phyloP scores from a whole-genome alignment of 2,888 invertebrate species.

The Meta bourneti region DNA sequence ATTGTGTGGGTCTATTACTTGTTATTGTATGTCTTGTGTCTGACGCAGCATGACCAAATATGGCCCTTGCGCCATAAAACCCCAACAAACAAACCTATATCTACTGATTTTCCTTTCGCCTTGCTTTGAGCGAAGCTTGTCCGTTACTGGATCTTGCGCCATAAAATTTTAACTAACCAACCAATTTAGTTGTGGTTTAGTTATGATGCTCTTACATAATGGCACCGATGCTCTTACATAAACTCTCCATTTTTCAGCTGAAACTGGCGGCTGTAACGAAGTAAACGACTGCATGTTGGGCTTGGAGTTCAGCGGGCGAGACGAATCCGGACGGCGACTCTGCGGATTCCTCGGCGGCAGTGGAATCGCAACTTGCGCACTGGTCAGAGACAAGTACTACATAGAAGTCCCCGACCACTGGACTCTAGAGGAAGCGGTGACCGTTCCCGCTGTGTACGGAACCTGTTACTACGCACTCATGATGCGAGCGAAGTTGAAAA shows the following conservation, averaged over 20 bases:
- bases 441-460: constrained; percentile 95
- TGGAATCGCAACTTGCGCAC: constrained; percentile 92
- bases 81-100: too few relatives aligned
- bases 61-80: too few relatives aligned
- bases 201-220: too few relatives aligned
- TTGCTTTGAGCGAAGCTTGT: too few relatives aligned
- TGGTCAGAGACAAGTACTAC: constrained; percentile 87
- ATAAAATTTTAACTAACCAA: too few relatives aligned
- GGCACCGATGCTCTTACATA: background rate
- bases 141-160: too few relatives aligned
- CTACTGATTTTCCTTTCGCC: too few relatives aligned
- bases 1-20: too few relatives aligned
- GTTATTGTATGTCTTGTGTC: too few relatives aligned
- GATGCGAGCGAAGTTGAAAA: constrained; percentile 91
- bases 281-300: constrained; percentile 87
- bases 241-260: too few relatives aligned
- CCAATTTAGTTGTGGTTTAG: too few relatives aligned
- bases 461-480: constrained; percentile 92
- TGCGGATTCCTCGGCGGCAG: constrained; percentile 96
- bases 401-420: constrained; percentile 94
- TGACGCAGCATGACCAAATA: too few relatives aligned
- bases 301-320: constrained; percentile 94
- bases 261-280: background rate
- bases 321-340: constrained; percentile 84
- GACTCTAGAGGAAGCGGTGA: constrained; percentile 94